Conservation (phyloP, 2,888 invertebrate genomes). For the Idaea straminata region DNA sequence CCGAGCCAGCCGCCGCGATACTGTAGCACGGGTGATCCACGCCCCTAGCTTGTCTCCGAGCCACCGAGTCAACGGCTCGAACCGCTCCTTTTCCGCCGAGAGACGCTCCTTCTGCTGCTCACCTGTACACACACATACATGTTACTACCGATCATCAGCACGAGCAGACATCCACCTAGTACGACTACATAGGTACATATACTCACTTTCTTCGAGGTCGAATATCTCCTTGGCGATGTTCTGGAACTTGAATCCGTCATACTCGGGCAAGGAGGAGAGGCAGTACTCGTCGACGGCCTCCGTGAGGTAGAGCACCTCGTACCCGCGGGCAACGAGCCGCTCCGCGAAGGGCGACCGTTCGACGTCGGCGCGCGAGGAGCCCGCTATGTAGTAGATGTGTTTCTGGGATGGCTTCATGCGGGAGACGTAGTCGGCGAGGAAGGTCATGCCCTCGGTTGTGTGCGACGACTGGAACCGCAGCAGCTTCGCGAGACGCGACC, state of each 20-base stretch:
- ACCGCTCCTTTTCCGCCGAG: conserved; percentile 87
- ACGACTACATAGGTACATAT: too few relatives aligned
- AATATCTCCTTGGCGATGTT: conserved; percentile 99
- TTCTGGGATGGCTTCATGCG: conserved; percentile 98
- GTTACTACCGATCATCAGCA: neutral
- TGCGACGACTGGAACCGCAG: conserved; percentile 93
- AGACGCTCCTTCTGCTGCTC: conserved; percentile 85
- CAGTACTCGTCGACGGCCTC: conserved; percentile 99
- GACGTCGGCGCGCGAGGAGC: conserved; percentile 90
- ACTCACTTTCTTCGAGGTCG: conserved; percentile 86
- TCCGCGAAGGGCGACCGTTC: conserved; percentile 97
- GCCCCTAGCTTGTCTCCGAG: conserved; percentile 12
- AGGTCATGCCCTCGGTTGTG: conserved; percentile 80
- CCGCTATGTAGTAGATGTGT: conserved; percentile 98
- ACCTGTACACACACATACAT: conserved; percentile 40
- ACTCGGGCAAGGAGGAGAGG: conserved; percentile 97
- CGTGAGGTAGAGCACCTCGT: conserved; percentile 95
- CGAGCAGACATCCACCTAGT: too few relatives aligned
- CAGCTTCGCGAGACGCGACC: conserved; percentile 96
- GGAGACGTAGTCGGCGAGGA: conserved; percentile 92
- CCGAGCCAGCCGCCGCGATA: conserved; percentile 47
- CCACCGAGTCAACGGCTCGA: conserved; percentile 90
- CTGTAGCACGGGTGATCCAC: conserved; percentile 10
- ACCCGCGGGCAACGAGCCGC: conserved; percentile 93
- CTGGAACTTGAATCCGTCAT: conserved; percentile 99